Base-by-base conservation (phyloP, 2,797 vertebrate genomes). In the Serranus cabrilla region DNA sequence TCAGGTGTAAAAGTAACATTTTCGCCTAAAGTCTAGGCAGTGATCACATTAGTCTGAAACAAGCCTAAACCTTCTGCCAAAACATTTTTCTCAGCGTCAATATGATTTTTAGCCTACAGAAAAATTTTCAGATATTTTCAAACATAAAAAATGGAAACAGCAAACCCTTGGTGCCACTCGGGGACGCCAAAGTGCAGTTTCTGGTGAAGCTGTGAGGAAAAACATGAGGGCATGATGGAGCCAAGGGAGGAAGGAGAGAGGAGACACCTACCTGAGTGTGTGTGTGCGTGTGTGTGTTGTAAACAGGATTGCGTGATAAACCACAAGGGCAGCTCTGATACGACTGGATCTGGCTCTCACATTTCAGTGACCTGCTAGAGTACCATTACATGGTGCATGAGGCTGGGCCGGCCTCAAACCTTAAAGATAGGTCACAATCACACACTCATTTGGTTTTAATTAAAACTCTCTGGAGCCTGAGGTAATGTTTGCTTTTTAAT, bases 321-420 rank as follows among this genome's bases (percentile, higher is more conserved):
- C 49, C 39, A 43, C 39, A 47, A 45, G 37, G 52, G 11, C 58
- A 25, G 45, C 55, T 71, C 74, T 45, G 40, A 65, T 71, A 43
- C 34, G 8, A 49, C 43, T 17, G 23, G 64, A 21, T 72, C 18
- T 45, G 4, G 39, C 42, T 21, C 74, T 87, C 81, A 56, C n/a
- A 27, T 86, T 84, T 80, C 81, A 65, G 18, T 55, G 60, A 71
- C 59, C 56, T 59, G 52, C 55, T 46, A 52, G 61, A 73, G 58
- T 66, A 58, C 43, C 59, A 61, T 84, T 71, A 76, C 56, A 64
- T 18, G 59, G 34, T 49, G 23, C 31, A 61, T 65, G 70, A 72
- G 31, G 39, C 14, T 75, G 54, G 64, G 34, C 50, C 68, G 47
- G 67, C 37, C 68, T 49, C 50, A 56, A 25, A 46, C 55, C 14